Evolutionary conservation across 2,797 vertebrate species (phyloP), one percentile per base, ranked within the genome.

Genomic region (Echiichthys vipera): DNA sequence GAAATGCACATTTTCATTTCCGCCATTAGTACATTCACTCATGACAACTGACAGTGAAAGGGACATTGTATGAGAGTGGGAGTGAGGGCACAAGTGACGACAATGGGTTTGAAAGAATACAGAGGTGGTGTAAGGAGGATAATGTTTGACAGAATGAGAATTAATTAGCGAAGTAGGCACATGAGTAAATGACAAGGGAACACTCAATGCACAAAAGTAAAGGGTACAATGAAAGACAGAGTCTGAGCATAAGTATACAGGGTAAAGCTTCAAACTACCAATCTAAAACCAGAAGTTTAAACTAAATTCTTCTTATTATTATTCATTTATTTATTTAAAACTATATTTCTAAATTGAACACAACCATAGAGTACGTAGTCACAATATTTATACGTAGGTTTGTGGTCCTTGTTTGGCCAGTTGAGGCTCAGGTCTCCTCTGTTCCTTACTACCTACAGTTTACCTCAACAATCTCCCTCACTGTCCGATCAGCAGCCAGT

Each of bases 341-440:
- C 39, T 20, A 24, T 29, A 15, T 36, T 46, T 67, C 30, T 17
- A 15, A 5, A 46, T 7, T 30, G 12, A 51, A 42, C 67, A 30
- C 12, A 63, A 25, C 29, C 36, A 32, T 2, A 34, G 17, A 25
- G 27, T 2, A 47, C 20, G 68, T 49, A 18, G 2, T 30, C 22
- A 64, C 54, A 65, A 7, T 22, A 49, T 12, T 3, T 27, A 20
- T 5, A 0, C 67, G 42, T 53, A 55, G 53, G 14, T 71, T 13
- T 83, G 67, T 76, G 53, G 78, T 84, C 36, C 63, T 65, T 59
- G 77, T 71, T 78, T 77, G 74, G 72, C 65, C 46, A 2, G 69
- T 73, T 8, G 49, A 80, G 78, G 71, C 70, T 65, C 61, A 84
- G 76, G 59, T 29, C n/a, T n/a, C n/a, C n/a, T n/a, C n/a, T n/a